These are phyloP conservation scores for Peromyscus aztecus DNA, from an alignment of 2,797 vertebrate genomes.

Conservation along the genomic window DNA sequence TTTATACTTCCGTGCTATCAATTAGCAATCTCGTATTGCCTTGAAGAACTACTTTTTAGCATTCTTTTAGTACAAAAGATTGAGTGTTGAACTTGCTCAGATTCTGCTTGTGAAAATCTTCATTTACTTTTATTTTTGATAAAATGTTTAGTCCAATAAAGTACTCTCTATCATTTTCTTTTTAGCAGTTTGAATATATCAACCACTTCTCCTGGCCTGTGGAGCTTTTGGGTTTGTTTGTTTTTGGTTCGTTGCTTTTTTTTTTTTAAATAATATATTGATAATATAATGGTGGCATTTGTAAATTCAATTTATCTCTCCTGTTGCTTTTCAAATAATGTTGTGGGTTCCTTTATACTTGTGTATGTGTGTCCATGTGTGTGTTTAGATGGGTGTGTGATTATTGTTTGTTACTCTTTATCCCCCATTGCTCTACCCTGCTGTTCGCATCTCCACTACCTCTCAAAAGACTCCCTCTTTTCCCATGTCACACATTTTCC, in stretches of 20 bases:
- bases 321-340: not conserved
- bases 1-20: not conserved
- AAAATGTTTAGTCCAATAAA: not conserved
- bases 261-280: not conserved
- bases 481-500: too few species aligned
- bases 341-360: too few species aligned
- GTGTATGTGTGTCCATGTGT: not conserved
- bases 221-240: too few species aligned
- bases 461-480: not conserved
- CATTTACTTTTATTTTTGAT: not conserved
- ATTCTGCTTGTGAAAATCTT: not conserved
- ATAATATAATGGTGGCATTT: not conserved
- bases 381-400: too few species aligned
- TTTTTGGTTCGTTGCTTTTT: not conserved
- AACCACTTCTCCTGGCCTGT: not conserved
- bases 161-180: not conserved
- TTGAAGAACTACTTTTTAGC: too few species aligned
- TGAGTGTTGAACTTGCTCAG: not conserved
- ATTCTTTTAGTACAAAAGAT: not conserved
- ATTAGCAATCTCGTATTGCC: not conserved
- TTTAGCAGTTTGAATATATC: not conserved
- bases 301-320: not conserved
- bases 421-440: fast-evolving
- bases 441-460: not conserved
- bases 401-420: too few species aligned